phyloP scores from a whole-genome alignment of 2,888 invertebrate species.

The Linnaemya vulpina region DNA sequence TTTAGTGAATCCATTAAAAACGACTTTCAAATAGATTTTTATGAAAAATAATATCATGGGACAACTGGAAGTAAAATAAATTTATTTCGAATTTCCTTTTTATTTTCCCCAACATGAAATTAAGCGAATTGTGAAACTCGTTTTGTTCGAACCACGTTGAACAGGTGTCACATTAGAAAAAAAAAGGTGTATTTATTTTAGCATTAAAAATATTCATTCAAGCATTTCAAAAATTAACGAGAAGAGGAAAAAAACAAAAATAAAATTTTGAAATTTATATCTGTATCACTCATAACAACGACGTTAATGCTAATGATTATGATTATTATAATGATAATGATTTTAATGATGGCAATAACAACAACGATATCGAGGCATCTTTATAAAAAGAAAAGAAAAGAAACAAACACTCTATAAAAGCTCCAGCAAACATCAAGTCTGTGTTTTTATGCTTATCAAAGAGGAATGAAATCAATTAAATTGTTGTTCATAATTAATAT shows the following conservation, averaged over 20 bases:
- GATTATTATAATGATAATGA: conserved; percentile 57
- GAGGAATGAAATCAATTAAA: conserved; percentile 18
- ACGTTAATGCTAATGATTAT: conserved; percentile 67
- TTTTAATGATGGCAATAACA: conserved; percentile 59
- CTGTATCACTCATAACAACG: conserved; percentile 52
- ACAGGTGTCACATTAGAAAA: conserved; percentile 3
- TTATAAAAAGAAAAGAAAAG: conserved; percentile 17
- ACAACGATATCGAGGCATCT: conserved; percentile 48
- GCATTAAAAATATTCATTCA: conserved; percentile 3
- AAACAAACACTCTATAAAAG: conserved; percentile 37
- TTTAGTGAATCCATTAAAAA: not conserved
- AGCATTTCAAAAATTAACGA: conserved; percentile 1
- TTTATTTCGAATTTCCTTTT: not conserved
- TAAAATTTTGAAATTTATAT: conserved; percentile 3
- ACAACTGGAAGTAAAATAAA: not conserved
- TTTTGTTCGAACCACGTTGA: not conserved
- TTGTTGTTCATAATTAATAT: not conserved
- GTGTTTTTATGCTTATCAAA: too few relatives aligned
- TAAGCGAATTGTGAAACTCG: not conserved
- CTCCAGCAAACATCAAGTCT: not conserved
- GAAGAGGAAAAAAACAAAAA: not conserved
- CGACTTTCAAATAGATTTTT: not conserved
- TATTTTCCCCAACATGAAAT: not conserved
- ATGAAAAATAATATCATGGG: not conserved
- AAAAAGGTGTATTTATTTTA: not conserved